These are phyloP conservation scores for Theodoxus fluviatilis DNA, from an alignment of 2,888 invertebrate species.

Conservation along the genomic window DNA sequence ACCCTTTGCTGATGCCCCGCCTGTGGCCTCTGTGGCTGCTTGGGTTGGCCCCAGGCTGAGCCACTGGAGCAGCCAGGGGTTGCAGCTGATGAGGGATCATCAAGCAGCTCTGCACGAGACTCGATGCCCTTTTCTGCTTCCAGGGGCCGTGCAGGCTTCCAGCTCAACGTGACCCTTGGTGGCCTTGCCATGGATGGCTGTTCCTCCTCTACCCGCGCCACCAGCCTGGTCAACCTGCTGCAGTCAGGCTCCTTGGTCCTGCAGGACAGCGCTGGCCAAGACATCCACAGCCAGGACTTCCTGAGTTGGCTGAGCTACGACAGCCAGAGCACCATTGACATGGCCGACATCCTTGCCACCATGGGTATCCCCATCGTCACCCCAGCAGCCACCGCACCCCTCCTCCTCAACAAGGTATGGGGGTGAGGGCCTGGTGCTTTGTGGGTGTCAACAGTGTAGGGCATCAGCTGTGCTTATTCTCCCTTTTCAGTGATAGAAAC, in stretches of 20 bases:
- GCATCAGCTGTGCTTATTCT: too few relatives aligned
- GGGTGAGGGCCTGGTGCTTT: too few relatives aligned
- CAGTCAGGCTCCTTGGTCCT: slow-evolving; percentile 37
- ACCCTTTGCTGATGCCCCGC: too few relatives aligned
- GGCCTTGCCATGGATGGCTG: slow-evolving; percentile 59
- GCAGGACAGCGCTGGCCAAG: neutral
- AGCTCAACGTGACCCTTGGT: slow-evolving; percentile 52
- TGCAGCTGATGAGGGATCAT: too few relatives aligned
- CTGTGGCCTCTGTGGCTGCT: too few relatives aligned
- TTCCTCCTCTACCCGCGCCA: slow-evolving; percentile 42
- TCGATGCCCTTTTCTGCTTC: too few relatives aligned
- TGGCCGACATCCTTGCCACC: slow-evolving; percentile 42
- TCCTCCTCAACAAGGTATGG: slow-evolving; percentile 47
- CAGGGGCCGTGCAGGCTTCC: too few relatives aligned
- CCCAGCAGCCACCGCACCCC: slow-evolving; percentile 49
- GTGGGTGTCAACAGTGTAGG: too few relatives aligned
- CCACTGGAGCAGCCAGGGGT: too few relatives aligned
- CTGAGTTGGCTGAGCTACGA: slow-evolving; percentile 50
- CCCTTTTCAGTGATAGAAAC: too few relatives aligned
- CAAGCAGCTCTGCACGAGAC: too few relatives aligned
- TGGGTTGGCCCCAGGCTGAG: too few relatives aligned
- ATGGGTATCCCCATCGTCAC: slow-evolving; percentile 68
- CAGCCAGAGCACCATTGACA: slow-evolving; percentile 49
- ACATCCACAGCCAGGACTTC: slow-evolving; percentile 21
- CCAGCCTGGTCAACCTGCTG: slow-evolving; percentile 47